Base-by-base conservation (phyloP, 2,888 invertebrate species). In the Platypus cylindrus region DNA sequence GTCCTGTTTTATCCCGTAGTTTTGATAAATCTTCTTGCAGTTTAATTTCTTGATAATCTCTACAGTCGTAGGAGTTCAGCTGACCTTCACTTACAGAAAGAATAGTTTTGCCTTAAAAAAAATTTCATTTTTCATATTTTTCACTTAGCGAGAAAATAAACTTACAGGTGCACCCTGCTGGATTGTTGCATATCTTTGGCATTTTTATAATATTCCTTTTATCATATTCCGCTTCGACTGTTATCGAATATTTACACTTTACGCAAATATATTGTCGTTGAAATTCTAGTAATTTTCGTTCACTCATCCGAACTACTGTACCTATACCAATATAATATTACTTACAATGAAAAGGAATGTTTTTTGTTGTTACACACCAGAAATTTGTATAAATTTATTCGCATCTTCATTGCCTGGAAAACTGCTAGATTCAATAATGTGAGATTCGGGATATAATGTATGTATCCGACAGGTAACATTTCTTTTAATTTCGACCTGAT, bases 41-140 rank as follows among this genome's bases (percentile, higher is more conserved):
- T 64, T 84, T 86, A 9, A 87, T 75, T 66, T 86, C 85, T 59
- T 86, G 86, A 60, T 81, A 85, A 65, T 86, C 85, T 49, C 73
- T 78, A 54, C 73, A 86, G 52, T 76, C 68, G 42, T 71, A 67
- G 41, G 72, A 65, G 29, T 74, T 70, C 22, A 75, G 62, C 32
- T 69, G 56, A 40, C 66, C 68, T 12, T 72, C 59, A 47, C 64
- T 60, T 38, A 53, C 36, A n/a, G n/a, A n/a, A n/a, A n/a, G n/a
- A 40, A 75, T 68, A 48, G 66, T 74, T 23, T 65, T 64, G 47
- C 70, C 67, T 48, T 61, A 63, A 9, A 22, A 3, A 31, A n/a
- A 20, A 20, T 20, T 13, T 16, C 22, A 31, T 31, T 18, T 9
- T n/a, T n/a, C n/a, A n/a, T n/a, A n/a, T n/a, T n/a, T n/a, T n/a